Conservation (phyloP, 1,140 invertebrate genomes). For the Zaprionus tsacasi region DNA sequence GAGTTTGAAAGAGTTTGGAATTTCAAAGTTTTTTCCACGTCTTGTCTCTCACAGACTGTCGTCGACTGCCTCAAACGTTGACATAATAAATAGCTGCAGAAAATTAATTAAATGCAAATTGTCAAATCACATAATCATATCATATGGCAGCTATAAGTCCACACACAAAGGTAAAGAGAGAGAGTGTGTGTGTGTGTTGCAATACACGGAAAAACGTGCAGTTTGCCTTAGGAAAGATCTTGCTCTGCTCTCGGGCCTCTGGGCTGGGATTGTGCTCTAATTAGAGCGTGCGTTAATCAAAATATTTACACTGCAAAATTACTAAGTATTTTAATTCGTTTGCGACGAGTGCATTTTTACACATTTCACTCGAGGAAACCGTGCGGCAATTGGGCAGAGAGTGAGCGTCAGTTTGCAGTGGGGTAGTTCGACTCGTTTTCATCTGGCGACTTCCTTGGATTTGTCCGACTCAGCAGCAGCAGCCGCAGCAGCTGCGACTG, state of each 20-base stretch:
- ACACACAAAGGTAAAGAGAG: not conserved
- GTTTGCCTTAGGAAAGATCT: not conserved
- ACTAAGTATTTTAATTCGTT: conserved; percentile 70
- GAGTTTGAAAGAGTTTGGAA: conserved; percentile 32
- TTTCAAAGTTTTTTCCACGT: not conserved
- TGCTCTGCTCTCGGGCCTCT: not conserved
- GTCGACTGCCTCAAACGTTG: conserved; percentile 48
- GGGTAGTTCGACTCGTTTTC: conserved; percentile 23
- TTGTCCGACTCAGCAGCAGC: not conserved
- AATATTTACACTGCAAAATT: conserved; percentile 58
- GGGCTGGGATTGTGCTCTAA: conserved; percentile 36
- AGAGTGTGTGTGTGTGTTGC: conserved; percentile 38
- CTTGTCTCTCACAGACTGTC: conserved; percentile 35
- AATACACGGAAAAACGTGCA: conserved; percentile 65
- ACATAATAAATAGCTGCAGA: conserved; percentile 80
- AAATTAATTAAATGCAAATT: conserved; percentile 83
- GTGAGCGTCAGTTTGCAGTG: conserved; percentile 23
- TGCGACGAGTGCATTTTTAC: conserved; percentile 53
- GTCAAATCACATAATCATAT: conserved; percentile 81
- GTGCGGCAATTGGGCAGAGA: not conserved
- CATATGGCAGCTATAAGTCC: conserved; percentile 65
- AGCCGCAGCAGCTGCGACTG: conserved; percentile 16
- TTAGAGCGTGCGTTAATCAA: conserved; percentile 64
- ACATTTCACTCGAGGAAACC: conserved; percentile 41
- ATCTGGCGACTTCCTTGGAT: conserved; percentile 65